These are phyloP conservation scores for Carduelis carduelis DNA, from an alignment of 2,797 vertebrate species.

Conservation along the genomic window DNA sequence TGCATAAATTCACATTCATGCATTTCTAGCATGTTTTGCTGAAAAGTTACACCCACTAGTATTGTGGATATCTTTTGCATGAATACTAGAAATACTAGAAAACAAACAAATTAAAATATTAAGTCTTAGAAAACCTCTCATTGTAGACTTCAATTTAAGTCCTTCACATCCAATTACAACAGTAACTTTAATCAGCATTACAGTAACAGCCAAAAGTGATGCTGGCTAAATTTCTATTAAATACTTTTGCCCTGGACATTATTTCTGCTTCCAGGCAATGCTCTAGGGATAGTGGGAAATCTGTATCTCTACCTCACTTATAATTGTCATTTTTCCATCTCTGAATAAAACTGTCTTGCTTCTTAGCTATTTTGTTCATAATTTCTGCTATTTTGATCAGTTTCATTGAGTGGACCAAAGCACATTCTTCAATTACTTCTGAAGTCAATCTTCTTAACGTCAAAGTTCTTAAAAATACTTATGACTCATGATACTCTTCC, in stretches of 20 bases:
- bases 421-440: background rate
- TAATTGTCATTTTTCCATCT: background rate
- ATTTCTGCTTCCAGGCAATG: background rate
- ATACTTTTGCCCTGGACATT: background rate
- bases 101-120: background rate
- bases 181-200: background rate
- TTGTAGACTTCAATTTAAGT: background rate
- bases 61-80: background rate
- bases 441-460: background rate
- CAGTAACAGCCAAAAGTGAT: background rate
- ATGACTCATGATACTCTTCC: background rate
- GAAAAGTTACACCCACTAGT: background rate
- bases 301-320: background rate
- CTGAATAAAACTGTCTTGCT: background rate
- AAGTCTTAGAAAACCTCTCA: background rate
- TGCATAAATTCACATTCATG: background rate
- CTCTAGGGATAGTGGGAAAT: background rate
- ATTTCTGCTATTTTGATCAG: background rate
- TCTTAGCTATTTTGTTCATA: background rate
- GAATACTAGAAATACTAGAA: background rate
- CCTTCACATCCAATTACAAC: background rate
- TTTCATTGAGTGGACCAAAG: background rate
- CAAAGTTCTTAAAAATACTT: background rate
- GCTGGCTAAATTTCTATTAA: background rate
- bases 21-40: background rate